Base-by-base conservation (phyloP, 1,140 invertebrate genomes). In the Leptoteleia sp. region DNA sequence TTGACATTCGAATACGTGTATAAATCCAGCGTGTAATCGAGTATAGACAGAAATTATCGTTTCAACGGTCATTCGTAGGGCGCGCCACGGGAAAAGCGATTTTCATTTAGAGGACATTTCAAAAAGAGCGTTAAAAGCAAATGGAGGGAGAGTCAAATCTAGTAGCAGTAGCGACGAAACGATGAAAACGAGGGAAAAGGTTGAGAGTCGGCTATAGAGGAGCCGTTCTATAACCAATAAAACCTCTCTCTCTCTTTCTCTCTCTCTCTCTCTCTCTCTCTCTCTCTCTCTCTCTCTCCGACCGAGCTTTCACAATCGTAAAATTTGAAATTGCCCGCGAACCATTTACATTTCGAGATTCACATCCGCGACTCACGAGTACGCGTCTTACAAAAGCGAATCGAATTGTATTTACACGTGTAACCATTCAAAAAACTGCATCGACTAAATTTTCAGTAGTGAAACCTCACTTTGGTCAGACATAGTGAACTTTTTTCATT, bases 301-400 rank as follows among this genome's bases (percentile, higher is more conserved):
- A 37, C 47, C 70, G 48, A 71, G 72, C 78, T 83, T 82, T 84
- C 42, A 79, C 75, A 83, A 82, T 82, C 82, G 77, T 82, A 83
- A 85, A 82, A 85, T 86, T 84, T 81, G 62, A 82, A 85, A 86
- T 84, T 83, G 72, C 79, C 79, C 72, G 50, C 45, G 65, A 80
- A 65, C 55, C 70, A 86, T 86, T 85, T 86, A 81, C 84, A 84
- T 86, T 81, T 73, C 77, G 64, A 62, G 79, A 80, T 81, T 85
- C 81, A 54, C 33, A 25, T 37, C 43, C 59, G 64, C 54, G 61
- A 65, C 62, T 81, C 64, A 57, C 19, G 83, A 85, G 83, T 86
- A 81, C 47, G 11, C 55, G 48, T 70, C 64, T 70, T 62, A 62
- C 22, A 40, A 59, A 62, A 47, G 45, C 37, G 3, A 45, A 38